Evolutionary conservation across 2,797 vertebrate species (phyloP), one percentile per base, ranked within the genome.

Genomic region (Sternotherus odoratus): DNA sequence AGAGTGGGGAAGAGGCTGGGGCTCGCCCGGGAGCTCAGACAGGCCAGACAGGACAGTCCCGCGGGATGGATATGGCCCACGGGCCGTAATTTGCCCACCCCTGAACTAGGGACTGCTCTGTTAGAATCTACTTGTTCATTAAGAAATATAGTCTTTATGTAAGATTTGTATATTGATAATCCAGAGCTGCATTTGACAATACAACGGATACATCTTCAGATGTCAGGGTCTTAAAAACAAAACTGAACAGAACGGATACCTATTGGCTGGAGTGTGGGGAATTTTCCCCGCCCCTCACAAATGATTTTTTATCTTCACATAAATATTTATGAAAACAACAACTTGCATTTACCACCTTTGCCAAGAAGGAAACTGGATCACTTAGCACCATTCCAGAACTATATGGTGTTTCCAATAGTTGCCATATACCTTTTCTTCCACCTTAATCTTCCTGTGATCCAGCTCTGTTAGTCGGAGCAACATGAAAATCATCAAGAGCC

Each of bases 351-450:
- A 33, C 21, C 24, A 23, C 13, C 86, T 12, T 53, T 33, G 46
- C 28, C 85, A 56, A 54, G 12, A 17, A 28, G 36, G 30, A 78
- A 75, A n/a, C 26, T 50, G 50, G 23, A 17, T 88, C 74, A 46
- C 49, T 87, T 39, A 49, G 60, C 39, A 66, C 77, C 86, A 11
- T 0, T 21, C 28, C 24, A 57, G 5, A 4, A 16, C 6, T 2
- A 6, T 12, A 39, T 1, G 6, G 46, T 24, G 3, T 36, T 79
- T 72, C 26, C 12, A 33, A 63, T 28, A 60, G 30, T 28, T 54
- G 63, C 11, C 53, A 9, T 95, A 50, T 94, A 99, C 99, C 99
- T 99, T 99, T 95, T 99, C 99, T 94, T 99, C 98, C 82, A 98
- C 98, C 15, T 98, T 98, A 96, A 99, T 97, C 91, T 97, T 98